Evolutionary conservation across 1,140 invertebrate species (phyloP), one percentile per base, ranked within the genome.

Genomic region (Ericerus pela): DNA sequence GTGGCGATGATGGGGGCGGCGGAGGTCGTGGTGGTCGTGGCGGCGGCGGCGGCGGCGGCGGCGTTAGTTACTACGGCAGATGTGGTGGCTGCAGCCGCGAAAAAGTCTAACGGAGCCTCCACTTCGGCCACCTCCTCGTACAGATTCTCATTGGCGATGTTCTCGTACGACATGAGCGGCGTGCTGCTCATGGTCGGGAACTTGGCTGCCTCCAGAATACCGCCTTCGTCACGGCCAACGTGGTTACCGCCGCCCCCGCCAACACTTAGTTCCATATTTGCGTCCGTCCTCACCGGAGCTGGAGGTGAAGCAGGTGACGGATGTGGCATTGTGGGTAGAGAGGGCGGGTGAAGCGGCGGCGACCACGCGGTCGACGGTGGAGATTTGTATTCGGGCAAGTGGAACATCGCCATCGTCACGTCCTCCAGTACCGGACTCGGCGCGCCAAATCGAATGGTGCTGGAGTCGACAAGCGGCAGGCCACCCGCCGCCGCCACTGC

Each of bases 11-110:
- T n/a, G 30, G 8, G 8, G 30, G 30, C 30, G 30, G 56, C 16
- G 70, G 76, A 76, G 47, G 76, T 55, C 74, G 66, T 1, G 72
- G 70, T 2, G 73, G 37, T 73, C 11, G 68, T 66, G 59, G 76
- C 75, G 16, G 66, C 61, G 31, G 75, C 77, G 36, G 76, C 73
- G 4, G 69, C 68, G 60, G 74, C 73, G 1, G 67, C 29, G 24
- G 16, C 28, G 24, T 33, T 10, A n/a, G 30, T n/a, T 8, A 10
- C 8, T 10, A n/a, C 30, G 30, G 30, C 8, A 8, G 30, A 10
- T 33, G 30, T 8, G 8, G 30, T n/a, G 31, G 36, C n/a, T 18
- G 36, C 14, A 6, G 37, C 41, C 14, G 22, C 41, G 41, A 24
- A 18, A 16, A 47, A 47, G 4, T 24, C 26, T 3, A 47, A 24